phyloP scores from a whole-genome alignment of 30 jellyfish, hydroid and myxozoan genomes.

The Cassiopea andromeda region DNA sequence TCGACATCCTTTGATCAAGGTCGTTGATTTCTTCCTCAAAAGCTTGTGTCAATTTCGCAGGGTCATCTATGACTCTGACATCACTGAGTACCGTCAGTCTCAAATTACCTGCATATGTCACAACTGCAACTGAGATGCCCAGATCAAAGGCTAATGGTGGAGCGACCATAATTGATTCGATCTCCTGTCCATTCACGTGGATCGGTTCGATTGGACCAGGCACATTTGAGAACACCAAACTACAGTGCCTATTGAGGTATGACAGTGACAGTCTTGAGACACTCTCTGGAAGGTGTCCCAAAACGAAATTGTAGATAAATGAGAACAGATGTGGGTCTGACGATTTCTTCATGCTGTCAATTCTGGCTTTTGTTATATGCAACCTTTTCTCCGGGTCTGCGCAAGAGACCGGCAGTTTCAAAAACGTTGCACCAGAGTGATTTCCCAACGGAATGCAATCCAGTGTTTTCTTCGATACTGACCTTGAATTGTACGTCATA shows the following conservation, averaged over 20 bases:
- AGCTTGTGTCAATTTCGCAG: slow-evolving; percentile 79
- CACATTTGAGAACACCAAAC: slow-evolving; percentile 90
- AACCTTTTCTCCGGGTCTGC: slow-evolving; percentile 89
- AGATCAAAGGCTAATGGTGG: slow-evolving; percentile 97
- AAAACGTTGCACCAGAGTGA: slow-evolving; percentile 95
- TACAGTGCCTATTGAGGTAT: slow-evolving; percentile 74
- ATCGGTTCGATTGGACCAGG: slow-evolving; percentile 97
- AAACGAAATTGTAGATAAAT: slow-evolving; percentile 76
- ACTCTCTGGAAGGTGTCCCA: slow-evolving; percentile 87
- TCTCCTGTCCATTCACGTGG: slow-evolving; percentile 66
- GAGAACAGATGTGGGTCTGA: slow-evolving; percentile 97
- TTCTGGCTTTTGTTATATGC: slow-evolving; percentile 70
- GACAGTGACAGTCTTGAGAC: slow-evolving; percentile 79
- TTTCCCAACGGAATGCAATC: slow-evolving; percentile 93
- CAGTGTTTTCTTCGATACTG: slow-evolving; percentile 58
- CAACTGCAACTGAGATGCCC: slow-evolving; percentile 91
- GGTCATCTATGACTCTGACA: slow-evolving; percentile 83
- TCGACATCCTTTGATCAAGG: slow-evolving; percentile 28
- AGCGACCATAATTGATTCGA: slow-evolving; percentile 87
- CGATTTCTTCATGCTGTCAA: slow-evolving; percentile 67
- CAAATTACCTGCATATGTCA: slow-evolving; percentile 82
- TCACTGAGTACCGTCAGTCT: slow-evolving; percentile 89
- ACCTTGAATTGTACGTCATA: slow-evolving; percentile 95
- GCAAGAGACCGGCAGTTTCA: slow-evolving; percentile 86
- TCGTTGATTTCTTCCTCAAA: slow-evolving; percentile 77